These are phyloP conservation scores for Synodontis membranacea DNA, from an alignment of 2,113 vertebrate genomes.

Conservation along the genomic window DNA sequence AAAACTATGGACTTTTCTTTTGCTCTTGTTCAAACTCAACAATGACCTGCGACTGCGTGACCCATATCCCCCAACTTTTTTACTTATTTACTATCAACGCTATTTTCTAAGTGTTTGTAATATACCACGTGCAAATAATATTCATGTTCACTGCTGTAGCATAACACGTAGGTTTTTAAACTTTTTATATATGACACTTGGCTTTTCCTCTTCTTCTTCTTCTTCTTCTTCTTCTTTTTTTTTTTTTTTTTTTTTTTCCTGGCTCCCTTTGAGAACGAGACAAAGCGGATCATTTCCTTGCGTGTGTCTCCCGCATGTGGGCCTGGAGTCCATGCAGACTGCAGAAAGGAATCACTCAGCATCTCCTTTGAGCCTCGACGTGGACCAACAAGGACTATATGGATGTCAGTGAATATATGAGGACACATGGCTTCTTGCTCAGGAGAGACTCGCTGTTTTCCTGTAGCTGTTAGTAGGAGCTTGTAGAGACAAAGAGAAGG, in stretches of 20 bases:
- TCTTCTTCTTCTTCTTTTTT: too few relatives aligned
- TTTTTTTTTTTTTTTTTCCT: slow-evolving; percentile 20
- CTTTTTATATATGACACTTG: slow-evolving; percentile 44
- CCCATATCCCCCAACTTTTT: slow-evolving; percentile 24
- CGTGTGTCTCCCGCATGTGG: neutral
- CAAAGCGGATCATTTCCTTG: slow-evolving; percentile 6
- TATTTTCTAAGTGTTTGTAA: slow-evolving; percentile 52
- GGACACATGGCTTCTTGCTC: neutral
- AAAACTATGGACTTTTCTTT: neutral
- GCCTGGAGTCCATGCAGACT: slow-evolving; percentile 13
- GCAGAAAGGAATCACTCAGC: neutral
- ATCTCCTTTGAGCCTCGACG: neutral
- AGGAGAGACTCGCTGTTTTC: slow-evolving; percentile 4
- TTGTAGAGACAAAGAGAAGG: neutral
- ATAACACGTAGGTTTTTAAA: slow-evolving; percentile 44
- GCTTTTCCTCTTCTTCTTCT: too few relatives aligned
- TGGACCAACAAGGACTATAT: neutral
- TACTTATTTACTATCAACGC: slow-evolving; percentile 23
- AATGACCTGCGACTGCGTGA: slow-evolving; percentile 9
- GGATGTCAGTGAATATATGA: neutral
- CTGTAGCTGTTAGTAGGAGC: slow-evolving; percentile 6
- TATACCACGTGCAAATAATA: slow-evolving; percentile 43
- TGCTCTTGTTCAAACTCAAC: slow-evolving; percentile 29
- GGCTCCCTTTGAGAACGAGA: slow-evolving; percentile 35
- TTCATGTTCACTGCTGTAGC: slow-evolving; percentile 56